Percentiles rank a stretch among this genome's conserved stretches.
phyloP scores from a whole-genome alignment of 1,140 invertebrate genomes.

The Yoshiicerus persimilis region DNA sequence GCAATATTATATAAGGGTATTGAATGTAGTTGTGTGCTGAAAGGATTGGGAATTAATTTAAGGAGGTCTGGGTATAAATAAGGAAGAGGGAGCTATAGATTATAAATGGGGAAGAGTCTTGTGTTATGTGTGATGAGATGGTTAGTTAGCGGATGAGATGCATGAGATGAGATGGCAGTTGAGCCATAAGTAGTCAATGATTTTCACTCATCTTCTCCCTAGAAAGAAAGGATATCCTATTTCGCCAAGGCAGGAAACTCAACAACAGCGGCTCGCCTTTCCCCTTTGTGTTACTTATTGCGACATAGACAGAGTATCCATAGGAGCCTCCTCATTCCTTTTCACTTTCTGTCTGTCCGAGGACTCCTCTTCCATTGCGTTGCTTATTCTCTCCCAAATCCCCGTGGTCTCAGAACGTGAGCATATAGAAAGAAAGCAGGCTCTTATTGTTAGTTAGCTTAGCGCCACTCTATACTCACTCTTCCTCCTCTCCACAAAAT shows the following conservation, averaged over 20 bases:
- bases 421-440: not conserved
- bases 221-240: conserved; percentile 1
- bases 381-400: not conserved
- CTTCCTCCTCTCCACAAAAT: not conserved
- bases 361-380: not conserved
- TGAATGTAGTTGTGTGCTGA: not conserved
- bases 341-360: not conserved
- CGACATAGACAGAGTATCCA: conserved; percentile 6
- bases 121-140: not conserved
- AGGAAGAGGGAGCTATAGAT: too few relatives aligned
- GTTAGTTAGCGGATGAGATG: not conserved
- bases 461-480: not conserved
- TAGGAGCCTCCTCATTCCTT: not conserved
- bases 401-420: not conserved
- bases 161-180: not conserved
- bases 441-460: conserved; percentile 1
- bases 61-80: too few relatives aligned
- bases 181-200: conserved; percentile 13
- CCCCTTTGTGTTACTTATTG: conserved; percentile 12
- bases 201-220: conserved; percentile 10
- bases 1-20: not conserved
- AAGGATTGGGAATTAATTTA: not conserved
- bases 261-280: conserved; percentile 18
- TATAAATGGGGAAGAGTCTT: not conserved
- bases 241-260: conserved; percentile 3